Evolutionary conservation across 2,113 vertebrate genomes (phyloP), one percentile per base, ranked within the genome.

Genomic region (Garra rufa): DNA sequence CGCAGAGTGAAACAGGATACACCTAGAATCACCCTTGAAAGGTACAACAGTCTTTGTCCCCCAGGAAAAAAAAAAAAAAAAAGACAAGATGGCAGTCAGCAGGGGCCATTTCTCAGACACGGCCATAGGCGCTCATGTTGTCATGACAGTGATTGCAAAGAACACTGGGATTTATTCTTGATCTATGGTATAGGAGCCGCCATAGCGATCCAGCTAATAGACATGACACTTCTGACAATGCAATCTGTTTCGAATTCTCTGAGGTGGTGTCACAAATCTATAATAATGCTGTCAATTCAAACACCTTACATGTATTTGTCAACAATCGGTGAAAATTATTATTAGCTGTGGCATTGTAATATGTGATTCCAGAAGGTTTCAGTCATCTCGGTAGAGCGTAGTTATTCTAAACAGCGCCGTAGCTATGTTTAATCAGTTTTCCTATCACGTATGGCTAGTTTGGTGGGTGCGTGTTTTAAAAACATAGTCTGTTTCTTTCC

Each of bases 21-120:
- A 81, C 76, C 69, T 79, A 55, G 79, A 85, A 86, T 88, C 88
- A 88, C 88, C 87, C 77, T 82, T 76, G 81, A 90, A 79, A 89
- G 88, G 83, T 88, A 89, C 82, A 85, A 87, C 87, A 87, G 81
- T 71, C 85, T 89, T 88, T 88, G 83, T 89, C 87, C 84, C 85
- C 82, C 82, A 78, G 84, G 85, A 87, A 76, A 86, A 77, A 82
- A 83, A 80, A n/a, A n/a, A n/a, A n/a, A n/a, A n/a, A 78, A 82
- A 83, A 80, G 84, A 77, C 59, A 83, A 84, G 84, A 87, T 75
- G 79, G 85, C 46, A 85, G 82, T 75, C 74, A 61, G 85, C 67
- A 67, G 44, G 24, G 63, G 52, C 44, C 50, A 81, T 87, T 88
- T 81, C 75, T 59, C 55, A 26, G 41, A 30, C 69, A 34, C 67